Conservation (phyloP, 2,797 vertebrate species). For the Morelia viridis region DNA sequence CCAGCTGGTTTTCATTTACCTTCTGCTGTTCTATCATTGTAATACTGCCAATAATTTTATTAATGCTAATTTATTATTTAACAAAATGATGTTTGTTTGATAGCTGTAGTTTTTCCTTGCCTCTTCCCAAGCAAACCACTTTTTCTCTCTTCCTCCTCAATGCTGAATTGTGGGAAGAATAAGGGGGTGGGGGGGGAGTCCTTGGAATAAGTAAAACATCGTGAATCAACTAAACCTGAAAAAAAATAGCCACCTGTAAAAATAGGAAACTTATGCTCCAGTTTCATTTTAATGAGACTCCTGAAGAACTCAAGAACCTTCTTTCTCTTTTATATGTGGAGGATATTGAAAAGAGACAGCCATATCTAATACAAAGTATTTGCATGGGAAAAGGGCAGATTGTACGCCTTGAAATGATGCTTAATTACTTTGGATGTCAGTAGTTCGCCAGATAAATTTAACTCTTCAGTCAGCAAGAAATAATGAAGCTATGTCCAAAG, state of each 20-base stretch:
- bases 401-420: background rate
- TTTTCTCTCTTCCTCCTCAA: background rate
- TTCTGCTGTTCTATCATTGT: background rate
- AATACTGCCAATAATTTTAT: background rate
- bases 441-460: background rate
- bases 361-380: constrained; percentile 4
- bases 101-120: background rate
- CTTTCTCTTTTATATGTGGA: background rate
- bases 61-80: background rate
- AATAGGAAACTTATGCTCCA: constrained; percentile 31
- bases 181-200: background rate
- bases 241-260: constrained; percentile 35
- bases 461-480: background rate
- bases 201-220: constrained; percentile 1
- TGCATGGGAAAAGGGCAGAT: background rate
- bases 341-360: background rate
- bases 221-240: constrained; percentile 10
- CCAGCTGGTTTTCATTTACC: background rate
- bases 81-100: background rate
- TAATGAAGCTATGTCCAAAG: background rate
- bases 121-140: background rate
- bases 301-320: constrained; percentile 24
- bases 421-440: background rate
- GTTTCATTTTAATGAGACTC: constrained; percentile 37
- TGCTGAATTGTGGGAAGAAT: background rate